A percentile compares a stretch with the other conserved stretches of the same genome.
These are phyloP conservation scores for Campaea margaritaria DNA, from an alignment of 2,888 invertebrate genomes.

Conservation along the genomic window DNA sequence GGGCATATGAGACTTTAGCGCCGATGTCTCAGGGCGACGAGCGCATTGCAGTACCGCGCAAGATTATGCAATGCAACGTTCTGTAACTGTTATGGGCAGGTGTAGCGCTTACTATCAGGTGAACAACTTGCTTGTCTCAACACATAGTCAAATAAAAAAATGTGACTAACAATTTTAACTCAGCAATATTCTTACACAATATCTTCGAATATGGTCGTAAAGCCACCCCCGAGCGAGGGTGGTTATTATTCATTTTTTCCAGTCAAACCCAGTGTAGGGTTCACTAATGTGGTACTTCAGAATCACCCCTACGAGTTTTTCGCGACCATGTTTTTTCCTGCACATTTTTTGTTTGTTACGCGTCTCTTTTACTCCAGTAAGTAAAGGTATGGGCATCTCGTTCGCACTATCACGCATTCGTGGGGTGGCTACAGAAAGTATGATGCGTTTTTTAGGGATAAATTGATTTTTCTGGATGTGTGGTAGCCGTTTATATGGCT, in stretches of 20 bases:
- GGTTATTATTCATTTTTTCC: constrained; percentile 81
- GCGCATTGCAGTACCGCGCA: too few species aligned
- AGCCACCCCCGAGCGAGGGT: constrained; percentile 56
- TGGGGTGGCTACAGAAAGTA: constrained; percentile 81
- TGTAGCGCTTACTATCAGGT: too few species aligned
- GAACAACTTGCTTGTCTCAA: too few species aligned
- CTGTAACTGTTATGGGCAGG: too few species aligned
- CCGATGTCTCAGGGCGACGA: too few species aligned
- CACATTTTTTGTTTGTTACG: constrained; percentile 74
- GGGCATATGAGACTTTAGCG: too few species aligned
- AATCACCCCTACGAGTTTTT: constrained; percentile 78
- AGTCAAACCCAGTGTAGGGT: constrained; percentile 71
- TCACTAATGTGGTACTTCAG: constrained; percentile 80
- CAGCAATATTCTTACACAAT: constrained; percentile 56
- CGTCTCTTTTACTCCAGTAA: constrained; percentile 48
- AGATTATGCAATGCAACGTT: too few species aligned
- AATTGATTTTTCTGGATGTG: constrained; percentile 82
- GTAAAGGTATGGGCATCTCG: constrained; percentile 48
- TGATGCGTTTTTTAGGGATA: constrained; percentile 82
- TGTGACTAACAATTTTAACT: constrained; percentile 55
- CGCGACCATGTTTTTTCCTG: constrained; percentile 83
- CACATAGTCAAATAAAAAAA: constrained; percentile 11
- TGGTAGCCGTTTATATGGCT: constrained; percentile 75
- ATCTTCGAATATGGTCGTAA: constrained; percentile 74
- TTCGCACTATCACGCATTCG: constrained; percentile 66